Conservation (phyloP, 1,140 invertebrate genomes). For the Onthophagus taurus region DNA sequence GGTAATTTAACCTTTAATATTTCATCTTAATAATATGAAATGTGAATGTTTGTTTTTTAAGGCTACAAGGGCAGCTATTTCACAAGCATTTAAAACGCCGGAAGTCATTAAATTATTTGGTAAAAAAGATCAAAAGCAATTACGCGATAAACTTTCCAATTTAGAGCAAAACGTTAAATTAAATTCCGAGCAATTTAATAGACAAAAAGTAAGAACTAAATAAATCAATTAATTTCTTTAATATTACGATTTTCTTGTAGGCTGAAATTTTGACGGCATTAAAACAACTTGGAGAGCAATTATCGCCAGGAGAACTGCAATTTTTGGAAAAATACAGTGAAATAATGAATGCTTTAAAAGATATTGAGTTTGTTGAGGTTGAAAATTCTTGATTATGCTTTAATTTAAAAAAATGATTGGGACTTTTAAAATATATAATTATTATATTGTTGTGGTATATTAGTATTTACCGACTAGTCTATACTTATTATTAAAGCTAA, state of each 20-base stretch:
- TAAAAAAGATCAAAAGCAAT: slow-evolving; percentile 59
- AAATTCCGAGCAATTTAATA: slow-evolving; percentile 37
- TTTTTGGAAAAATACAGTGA: slow-evolving; percentile 44
- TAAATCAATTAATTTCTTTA: too few relatives aligned
- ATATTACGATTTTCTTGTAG: slow-evolving; percentile 33
- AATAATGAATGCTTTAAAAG: slow-evolving; percentile 26
- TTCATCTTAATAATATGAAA: not conserved
- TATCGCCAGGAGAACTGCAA: slow-evolving; percentile 48
- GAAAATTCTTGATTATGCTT: not conserved
- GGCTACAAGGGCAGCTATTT: slow-evolving; percentile 70
- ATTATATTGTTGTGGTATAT: too few relatives aligned
- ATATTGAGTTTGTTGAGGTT: slow-evolving; percentile 30
- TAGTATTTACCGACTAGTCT: too few relatives aligned
- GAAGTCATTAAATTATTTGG: slow-evolving; percentile 71
- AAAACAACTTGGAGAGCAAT: slow-evolving; percentile 56
- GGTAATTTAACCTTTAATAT: slow-evolving; percentile 21
- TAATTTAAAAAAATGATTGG: too few relatives aligned
- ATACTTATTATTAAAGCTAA: too few relatives aligned
- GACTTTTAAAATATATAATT: too few relatives aligned
- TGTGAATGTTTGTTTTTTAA: slow-evolving; percentile 29
- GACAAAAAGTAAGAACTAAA: slow-evolving; percentile 32
- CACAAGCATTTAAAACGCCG: slow-evolving; percentile 67
- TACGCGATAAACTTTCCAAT: slow-evolving; percentile 50
- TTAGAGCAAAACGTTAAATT: slow-evolving; percentile 46
- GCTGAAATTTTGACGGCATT: slow-evolving; percentile 59